Conservation (phyloP, 37 sponge, comb jelly and placozoan genomes). For the Aplysina aerophoba region DNA sequence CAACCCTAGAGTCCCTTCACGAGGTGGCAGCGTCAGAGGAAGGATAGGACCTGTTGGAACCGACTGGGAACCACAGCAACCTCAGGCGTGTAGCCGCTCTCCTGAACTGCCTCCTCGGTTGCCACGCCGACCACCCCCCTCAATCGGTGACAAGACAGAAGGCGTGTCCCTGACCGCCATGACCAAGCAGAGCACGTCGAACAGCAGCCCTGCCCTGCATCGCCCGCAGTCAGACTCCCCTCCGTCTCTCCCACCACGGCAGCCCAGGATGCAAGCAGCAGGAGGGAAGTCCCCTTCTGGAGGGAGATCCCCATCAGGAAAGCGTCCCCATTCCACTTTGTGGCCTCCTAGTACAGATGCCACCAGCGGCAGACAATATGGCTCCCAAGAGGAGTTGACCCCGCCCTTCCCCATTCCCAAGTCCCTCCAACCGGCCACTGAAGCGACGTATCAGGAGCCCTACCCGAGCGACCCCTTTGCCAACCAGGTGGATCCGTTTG, state of each 20-base stretch:
- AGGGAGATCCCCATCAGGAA: not conserved
- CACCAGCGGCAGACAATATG: too few species aligned
- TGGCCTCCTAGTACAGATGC: too few species aligned
- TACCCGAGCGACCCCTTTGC: not conserved
- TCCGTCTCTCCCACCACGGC: constrained; percentile 30
- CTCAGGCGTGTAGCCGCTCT: too few species aligned
- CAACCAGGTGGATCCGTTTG: constrained; percentile 34
- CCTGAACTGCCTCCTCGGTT: constrained; percentile 8
- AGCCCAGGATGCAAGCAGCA: not conserved
- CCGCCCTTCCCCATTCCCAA: constrained; percentile 24
- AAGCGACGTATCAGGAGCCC: not conserved
- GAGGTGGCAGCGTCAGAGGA: not conserved
- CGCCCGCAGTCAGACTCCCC: not conserved
- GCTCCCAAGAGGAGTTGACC: not conserved
- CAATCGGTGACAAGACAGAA: not conserved
- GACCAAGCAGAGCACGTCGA: too few species aligned
- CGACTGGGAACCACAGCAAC: not conserved
- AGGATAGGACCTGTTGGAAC: constrained; percentile 10
- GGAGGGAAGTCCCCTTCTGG: not conserved
- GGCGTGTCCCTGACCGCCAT: too few species aligned
- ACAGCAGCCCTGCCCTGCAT: not conserved
- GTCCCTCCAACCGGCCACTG: not conserved
- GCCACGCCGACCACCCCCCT: constrained; percentile 22
- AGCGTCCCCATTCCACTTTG: constrained; percentile 20
- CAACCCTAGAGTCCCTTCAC: not conserved